Evolutionary conservation across 2,797 vertebrate genomes (phyloP).

Genomic region (Hypotaenidia okinawae): DNA sequence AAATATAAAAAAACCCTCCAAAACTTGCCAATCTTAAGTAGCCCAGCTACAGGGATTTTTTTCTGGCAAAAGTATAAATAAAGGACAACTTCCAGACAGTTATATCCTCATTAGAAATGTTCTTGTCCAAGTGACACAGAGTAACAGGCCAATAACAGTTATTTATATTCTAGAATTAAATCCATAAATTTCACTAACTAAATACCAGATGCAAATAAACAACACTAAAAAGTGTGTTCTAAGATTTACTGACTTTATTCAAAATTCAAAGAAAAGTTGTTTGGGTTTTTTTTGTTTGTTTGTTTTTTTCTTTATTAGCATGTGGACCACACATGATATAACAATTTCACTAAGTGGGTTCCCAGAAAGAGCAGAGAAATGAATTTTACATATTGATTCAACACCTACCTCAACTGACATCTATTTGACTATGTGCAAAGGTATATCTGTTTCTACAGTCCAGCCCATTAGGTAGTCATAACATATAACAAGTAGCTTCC

Average conservation of each 20-base stretch:
- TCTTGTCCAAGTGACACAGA: background rate
- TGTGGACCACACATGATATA: background rate
- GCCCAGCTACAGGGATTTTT: background rate
- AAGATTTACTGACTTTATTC: background rate
- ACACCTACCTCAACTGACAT: background rate
- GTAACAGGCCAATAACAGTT: background rate
- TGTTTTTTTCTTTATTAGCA: background rate
- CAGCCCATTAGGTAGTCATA: background rate
- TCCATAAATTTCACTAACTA: background rate
- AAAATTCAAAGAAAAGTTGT: background rate
- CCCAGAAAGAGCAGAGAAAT: background rate
- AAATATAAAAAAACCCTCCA: background rate
- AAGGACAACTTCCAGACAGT: background rate
- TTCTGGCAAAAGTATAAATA: background rate
- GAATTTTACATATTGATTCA: background rate
- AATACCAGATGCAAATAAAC: background rate
- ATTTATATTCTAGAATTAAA: background rate
- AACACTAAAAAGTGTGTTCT: accelerated
- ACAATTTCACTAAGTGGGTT: background rate
- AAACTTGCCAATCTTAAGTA: background rate
- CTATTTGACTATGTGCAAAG: background rate
- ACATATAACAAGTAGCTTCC: background rate
- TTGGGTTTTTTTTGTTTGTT: too few relatives aligned
- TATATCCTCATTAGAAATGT: background rate
- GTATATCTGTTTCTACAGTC: background rate